Evolutionary conservation across 1,140 invertebrate genomes (phyloP).

Genomic region (Cotesia chilonis): DNA sequence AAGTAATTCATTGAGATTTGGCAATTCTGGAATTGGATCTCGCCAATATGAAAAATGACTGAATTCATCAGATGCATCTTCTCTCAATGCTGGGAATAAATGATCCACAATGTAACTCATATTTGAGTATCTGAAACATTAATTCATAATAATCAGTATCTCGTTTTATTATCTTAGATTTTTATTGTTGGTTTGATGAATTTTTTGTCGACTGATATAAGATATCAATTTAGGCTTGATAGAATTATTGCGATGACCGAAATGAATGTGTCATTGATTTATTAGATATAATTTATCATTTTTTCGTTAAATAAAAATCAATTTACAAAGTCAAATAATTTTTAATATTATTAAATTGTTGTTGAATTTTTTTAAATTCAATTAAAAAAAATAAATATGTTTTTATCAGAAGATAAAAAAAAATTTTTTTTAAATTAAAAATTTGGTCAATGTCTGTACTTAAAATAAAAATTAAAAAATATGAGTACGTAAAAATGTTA

Average conservation of each 20-base stretch:
- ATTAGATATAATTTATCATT: no score
- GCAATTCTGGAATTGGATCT: slow-evolving; percentile 75
- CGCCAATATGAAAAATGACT: slow-evolving; percentile 92
- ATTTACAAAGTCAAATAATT: no score
- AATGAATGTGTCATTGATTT: background rate
- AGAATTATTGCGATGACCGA: slow-evolving; percentile 6
- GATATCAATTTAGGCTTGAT: background rate
- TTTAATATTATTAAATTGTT: no score
- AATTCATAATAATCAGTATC: background rate
- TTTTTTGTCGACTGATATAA: background rate
- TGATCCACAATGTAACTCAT: slow-evolving; percentile 95
- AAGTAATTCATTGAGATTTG: slow-evolving; percentile 47
- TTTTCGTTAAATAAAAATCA: no score
- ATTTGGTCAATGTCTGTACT: no score
- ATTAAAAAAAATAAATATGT: no score
- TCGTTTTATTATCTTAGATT: background rate
- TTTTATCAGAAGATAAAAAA: no score
- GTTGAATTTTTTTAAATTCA: no score
- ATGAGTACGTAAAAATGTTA: no score
- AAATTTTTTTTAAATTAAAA: no score
- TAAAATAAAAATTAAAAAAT: no score
- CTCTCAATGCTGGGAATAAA: slow-evolving; percentile 83
- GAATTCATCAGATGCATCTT: slow-evolving; percentile 82
- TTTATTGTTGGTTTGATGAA: background rate
- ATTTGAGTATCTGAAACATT: slow-evolving; percentile 82